Evolutionary conservation across 1,140 invertebrate genomes (phyloP).

Genomic region (Euwallacea fornicatus): DNA sequence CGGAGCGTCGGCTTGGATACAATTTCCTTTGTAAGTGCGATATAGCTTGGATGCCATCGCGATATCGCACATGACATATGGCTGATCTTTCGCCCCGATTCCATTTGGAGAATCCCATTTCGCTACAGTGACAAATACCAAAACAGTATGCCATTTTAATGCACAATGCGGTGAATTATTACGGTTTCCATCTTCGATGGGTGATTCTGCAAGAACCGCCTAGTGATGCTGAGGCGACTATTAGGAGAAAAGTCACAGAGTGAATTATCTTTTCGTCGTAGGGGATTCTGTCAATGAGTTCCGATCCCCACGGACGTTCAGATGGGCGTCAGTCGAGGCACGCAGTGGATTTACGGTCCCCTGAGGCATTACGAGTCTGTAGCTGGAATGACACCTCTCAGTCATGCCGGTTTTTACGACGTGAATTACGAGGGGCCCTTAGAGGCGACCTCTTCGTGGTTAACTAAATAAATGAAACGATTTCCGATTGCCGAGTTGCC

Average conservation of each 20-base stretch:
- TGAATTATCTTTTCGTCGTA: slow-evolving; percentile 4
- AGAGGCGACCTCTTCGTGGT: no score
- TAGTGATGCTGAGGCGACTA: no score
- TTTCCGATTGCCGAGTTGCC: no score
- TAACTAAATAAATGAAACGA: no score
- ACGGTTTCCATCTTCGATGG: background rate
- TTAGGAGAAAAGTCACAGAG: background rate
- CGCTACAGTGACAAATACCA: slow-evolving; percentile 23
- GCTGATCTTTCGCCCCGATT: slow-evolving; percentile 26
- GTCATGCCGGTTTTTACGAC: slow-evolving; percentile 39
- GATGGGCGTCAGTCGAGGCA: slow-evolving; percentile 42
- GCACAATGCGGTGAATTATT: slow-evolving; percentile 20
- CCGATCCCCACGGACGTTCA: slow-evolving; percentile 8
- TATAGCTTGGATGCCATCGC: slow-evolving; percentile 25
- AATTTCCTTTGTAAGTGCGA: slow-evolving; percentile 31
- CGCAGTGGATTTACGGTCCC: slow-evolving; percentile 43
- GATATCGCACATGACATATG: slow-evolving; percentile 27
- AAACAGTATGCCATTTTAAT: slow-evolving; percentile 10
- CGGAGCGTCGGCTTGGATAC: slow-evolving; percentile 19
- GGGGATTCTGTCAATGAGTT: slow-evolving; percentile 1
- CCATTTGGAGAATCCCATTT: slow-evolving; percentile 18
- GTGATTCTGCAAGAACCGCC: no score
- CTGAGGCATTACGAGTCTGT: slow-evolving; percentile 38
- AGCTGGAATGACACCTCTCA: slow-evolving; percentile 41
- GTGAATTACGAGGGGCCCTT: slow-evolving; percentile 33